Evolutionary conservation across 2,113 vertebrate genomes (phyloP), one percentile per base, ranked within the genome.

Genomic region (Paramormyrops kingsleyae): DNA sequence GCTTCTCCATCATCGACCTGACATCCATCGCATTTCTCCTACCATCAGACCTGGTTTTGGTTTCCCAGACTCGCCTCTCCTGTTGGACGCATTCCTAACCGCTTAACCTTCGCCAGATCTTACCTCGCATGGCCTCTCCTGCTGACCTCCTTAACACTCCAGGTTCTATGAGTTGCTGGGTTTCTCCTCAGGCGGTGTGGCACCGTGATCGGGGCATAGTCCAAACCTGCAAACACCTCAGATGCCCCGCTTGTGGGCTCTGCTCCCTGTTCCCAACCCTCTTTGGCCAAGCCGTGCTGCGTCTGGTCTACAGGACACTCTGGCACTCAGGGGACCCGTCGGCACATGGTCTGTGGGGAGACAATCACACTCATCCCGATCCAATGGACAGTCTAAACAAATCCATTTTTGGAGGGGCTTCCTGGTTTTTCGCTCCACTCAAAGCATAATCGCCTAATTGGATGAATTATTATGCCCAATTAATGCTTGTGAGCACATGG

Each of bases 401-500:
- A 46, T 46, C 21, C 83, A 84, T 19, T 46, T 9, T 47, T 84
- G 83, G 44, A 47, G 44, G 35, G 83, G 39, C 3, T 46, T 84
- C 15, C 74, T 9, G 47, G 50, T 21, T 62, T 87, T 56, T 87
- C n/a, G 3, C 24, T 53, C 47, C 31, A 35, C 44, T 84, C 83
- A 47, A 84, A 53, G 85, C 50, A 31, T 52, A 87, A 86, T 52
- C 84, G 47, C n/a, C 47, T 86, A 86, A 87, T 87, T 87, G 47
- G 85, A 87, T 87, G 24, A 86, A 50, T 80, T 80, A 84, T 53
- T 87, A 53, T 56, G 47, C 85, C 47, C 50, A 87, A 35, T 87
- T 87, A 87, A 87, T 53, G 85, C 85, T 53, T 0, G 17, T 42
- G 85, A 52, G 27, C 21, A 84, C 44, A 84, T 49, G 46, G 83